A percentile compares a stretch with the other conserved stretches of the same genome.
phyloP scores from a whole-genome alignment of 1,140 invertebrate genomes.

The Acyrthosiphon pisum region DNA sequence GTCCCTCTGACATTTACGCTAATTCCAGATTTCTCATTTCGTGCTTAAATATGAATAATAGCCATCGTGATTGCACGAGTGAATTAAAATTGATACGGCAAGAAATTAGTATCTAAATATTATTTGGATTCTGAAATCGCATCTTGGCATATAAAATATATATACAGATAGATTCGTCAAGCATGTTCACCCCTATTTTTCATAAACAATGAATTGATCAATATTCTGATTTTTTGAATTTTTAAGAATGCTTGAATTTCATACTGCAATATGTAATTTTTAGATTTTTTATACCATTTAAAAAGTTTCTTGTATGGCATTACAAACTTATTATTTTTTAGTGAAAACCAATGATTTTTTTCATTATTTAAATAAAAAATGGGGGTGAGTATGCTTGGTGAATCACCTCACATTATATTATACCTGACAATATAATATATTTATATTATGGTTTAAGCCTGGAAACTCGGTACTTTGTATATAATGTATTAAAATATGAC shows the following conservation, averaged over 20 bases:
- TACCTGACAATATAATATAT: too few relatives aligned
- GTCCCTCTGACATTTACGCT: background rate
- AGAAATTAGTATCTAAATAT: background rate
- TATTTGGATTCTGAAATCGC: background rate
- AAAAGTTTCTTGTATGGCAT: background rate
- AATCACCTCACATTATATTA: too few relatives aligned
- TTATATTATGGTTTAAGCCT: too few relatives aligned
- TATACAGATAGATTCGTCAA: background rate
- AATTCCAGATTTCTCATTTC: background rate
- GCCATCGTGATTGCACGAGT: background rate
- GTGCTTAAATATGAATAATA: background rate
- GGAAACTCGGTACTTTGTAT: too few relatives aligned
- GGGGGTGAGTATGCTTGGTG: too few relatives aligned
- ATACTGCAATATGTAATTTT: background rate
- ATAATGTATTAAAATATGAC: too few relatives aligned
- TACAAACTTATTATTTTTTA: background rate
- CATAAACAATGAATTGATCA: background rate
- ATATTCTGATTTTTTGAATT: background rate
- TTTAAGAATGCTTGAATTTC: background rate
- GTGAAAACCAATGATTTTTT: background rate
- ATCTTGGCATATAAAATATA: background rate
- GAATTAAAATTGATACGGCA: background rate
- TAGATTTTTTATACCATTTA: background rate
- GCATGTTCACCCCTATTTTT: background rate
- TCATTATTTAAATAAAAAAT: background rate